Evolutionary conservation across 2,113 vertebrate species (phyloP).

Genomic region (Tauraco erythrolophus): DNA sequence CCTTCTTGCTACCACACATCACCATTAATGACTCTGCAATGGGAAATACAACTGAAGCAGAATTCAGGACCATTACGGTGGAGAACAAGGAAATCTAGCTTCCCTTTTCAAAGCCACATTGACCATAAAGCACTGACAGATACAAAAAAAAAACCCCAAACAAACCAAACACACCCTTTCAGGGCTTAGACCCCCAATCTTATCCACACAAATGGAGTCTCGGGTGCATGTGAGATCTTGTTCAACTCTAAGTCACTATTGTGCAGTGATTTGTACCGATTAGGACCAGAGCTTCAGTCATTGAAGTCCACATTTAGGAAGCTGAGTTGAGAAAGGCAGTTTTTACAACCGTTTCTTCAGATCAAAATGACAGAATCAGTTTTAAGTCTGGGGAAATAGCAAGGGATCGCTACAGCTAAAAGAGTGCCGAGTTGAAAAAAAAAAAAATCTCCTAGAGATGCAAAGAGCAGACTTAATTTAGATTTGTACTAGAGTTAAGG

Average conservation of each 20-base stretch:
- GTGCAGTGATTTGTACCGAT: neutral
- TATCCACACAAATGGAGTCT: rapidly evolving
- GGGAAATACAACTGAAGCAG: neutral
- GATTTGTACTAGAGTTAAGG: neutral
- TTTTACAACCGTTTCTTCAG: neutral
- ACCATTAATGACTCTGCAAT: neutral
- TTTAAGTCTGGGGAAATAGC: neutral
- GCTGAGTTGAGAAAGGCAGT: neutral
- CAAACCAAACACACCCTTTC: neutral
- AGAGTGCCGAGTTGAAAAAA: neutral
- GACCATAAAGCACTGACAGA: neutral
- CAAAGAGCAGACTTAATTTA: neutral
- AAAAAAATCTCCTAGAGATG: neutral
- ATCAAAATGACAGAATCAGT: neutral
- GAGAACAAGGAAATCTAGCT: neutral
- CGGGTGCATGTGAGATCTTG: rapidly evolving
- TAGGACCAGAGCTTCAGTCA: neutral
- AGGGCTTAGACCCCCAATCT: neutral
- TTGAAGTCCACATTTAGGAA: neutral
- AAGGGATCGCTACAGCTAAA: neutral
- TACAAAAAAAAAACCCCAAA: neutral
- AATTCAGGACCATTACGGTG: neutral
- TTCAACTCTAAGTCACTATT: neutral
- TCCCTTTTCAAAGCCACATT: neutral
- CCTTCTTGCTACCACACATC: neutral